A percentile compares a stretch with the other conserved stretches of the same genome.
These are phyloP conservation scores for Paedocypris sp. DNA, from an alignment of 2,113 vertebrate genomes.

Conservation along the genomic window DNA sequence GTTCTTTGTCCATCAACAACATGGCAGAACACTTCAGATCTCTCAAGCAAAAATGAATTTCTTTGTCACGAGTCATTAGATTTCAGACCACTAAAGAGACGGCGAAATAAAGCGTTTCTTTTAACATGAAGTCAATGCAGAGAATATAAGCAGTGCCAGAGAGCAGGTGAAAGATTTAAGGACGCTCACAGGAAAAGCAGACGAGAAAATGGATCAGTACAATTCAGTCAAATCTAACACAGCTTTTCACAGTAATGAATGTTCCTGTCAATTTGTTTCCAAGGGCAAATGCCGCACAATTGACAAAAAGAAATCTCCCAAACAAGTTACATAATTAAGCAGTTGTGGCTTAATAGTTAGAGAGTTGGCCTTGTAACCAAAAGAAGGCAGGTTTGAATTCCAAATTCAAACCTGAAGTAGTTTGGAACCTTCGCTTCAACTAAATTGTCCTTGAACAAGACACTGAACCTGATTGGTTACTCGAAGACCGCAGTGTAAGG, in stretches of 20 bases:
- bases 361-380: too few relatives aligned
- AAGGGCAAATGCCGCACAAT: slow-evolving; percentile 52
- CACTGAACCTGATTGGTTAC: too few relatives aligned
- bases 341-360: too few relatives aligned
- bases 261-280: slow-evolving; percentile 52
- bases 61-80: slow-evolving; percentile 28
- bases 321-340: too few relatives aligned
- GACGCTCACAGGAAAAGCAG: slow-evolving; percentile 1
- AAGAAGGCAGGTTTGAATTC: too few relatives aligned
- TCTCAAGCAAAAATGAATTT: slow-evolving; percentile 18
- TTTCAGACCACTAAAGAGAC: slow-evolving; percentile 20
- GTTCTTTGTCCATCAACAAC: slow-evolving; percentile 22
- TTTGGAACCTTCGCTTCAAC: too few relatives aligned
- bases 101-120: slow-evolving; percentile 14
- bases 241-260: slow-evolving; percentile 24
- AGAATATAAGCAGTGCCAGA: background rate
- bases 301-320: slow-evolving; percentile 57
- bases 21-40: slow-evolving; percentile 16
- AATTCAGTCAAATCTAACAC: slow-evolving; percentile 41
- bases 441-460: too few relatives aligned
- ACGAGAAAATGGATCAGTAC: slow-evolving; percentile 23
- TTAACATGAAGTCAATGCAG: slow-evolving; percentile 25
- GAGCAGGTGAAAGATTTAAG: slow-evolving; percentile 21
- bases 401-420: too few relatives aligned
- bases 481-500: too few relatives aligned